Conservation (phyloP, 2,797 vertebrate species). For the Falco biarmicus region DNA sequence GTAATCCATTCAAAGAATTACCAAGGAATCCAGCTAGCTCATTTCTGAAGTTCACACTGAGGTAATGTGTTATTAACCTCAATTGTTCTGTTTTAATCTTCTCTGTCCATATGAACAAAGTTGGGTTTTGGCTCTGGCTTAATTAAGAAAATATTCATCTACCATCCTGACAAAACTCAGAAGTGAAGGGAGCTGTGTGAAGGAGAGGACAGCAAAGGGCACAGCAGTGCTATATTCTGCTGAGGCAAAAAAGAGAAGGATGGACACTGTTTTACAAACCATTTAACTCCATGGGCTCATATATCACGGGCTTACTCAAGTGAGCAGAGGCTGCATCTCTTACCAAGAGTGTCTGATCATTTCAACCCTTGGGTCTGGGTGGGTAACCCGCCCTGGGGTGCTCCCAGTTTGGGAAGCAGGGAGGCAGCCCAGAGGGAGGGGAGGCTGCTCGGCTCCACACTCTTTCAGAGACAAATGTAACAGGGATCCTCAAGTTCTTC, state of each 20-base stretch:
- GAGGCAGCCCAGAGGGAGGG: background rate
- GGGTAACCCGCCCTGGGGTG: rapidly evolving
- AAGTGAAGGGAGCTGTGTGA: background rate
- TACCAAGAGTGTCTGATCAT: background rate
- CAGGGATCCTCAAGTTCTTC: background rate
- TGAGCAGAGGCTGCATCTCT: background rate
- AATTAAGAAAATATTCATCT: slow-evolving; percentile 24
- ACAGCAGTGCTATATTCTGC: background rate
- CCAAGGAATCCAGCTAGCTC: background rate
- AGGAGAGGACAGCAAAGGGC: background rate
- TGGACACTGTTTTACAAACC: background rate
- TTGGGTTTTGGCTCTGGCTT: background rate
- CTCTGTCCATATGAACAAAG: background rate
- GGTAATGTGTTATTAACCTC: slow-evolving; percentile 49
- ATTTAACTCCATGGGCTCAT: background rate
- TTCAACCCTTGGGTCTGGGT: background rate
- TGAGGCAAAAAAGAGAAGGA: background rate
- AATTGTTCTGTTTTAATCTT: slow-evolving; percentile 31
- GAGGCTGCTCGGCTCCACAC: rapidly evolving
- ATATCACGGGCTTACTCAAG: background rate
- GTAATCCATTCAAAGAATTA: slow-evolving; percentile 45
- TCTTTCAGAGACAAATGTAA: background rate
- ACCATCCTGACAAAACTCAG: background rate
- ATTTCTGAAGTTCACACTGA: slow-evolving; percentile 20
- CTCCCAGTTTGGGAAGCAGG: background rate